These are phyloP conservation scores for Indri indri DNA, from an alignment of 2,113 vertebrate genomes.

Conservation along the genomic window DNA sequence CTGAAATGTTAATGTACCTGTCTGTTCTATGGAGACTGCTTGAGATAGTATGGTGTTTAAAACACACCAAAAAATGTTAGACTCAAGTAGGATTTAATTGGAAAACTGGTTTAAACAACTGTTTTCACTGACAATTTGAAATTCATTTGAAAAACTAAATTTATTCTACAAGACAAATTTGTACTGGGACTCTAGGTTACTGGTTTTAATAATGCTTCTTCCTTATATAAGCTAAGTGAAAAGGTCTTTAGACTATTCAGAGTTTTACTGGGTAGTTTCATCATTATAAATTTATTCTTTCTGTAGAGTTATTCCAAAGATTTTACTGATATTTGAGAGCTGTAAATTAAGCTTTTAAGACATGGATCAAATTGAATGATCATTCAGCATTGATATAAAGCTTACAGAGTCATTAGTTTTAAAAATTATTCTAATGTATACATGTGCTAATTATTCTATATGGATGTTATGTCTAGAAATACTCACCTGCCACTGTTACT, in stretches of 20 bases:
- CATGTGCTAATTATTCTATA: neutral
- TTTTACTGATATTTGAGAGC: neutral
- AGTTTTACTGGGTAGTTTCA: neutral
- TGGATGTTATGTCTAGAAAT: neutral
- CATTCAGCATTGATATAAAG: slow-evolving; percentile 22
- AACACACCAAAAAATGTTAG: neutral
- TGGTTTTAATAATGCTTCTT: neutral
- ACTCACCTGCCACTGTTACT: neutral
- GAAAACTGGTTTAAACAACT: slow-evolving; percentile 30
- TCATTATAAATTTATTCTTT: slow-evolving; percentile 14
- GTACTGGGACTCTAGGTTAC: neutral
- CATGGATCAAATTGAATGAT: neutral
- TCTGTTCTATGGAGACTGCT: neutral
- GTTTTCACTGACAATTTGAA: neutral
- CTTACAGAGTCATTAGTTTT: neutral
- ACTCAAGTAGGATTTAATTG: neutral
- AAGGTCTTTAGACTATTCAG: neutral
- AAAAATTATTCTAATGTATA: neutral
- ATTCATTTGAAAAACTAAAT: slow-evolving; percentile 17
- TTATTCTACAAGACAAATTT: slow-evolving; percentile 9
- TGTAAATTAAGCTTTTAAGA: neutral
- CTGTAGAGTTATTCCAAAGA: neutral
- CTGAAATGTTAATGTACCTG: neutral
- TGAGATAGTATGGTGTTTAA: neutral
- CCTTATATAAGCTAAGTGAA: neutral